Percentiles rank a stretch among this genome's conserved stretches.
Conservation (phyloP, 2,113 vertebrate species). For the Zootoca vivipara region DNA sequence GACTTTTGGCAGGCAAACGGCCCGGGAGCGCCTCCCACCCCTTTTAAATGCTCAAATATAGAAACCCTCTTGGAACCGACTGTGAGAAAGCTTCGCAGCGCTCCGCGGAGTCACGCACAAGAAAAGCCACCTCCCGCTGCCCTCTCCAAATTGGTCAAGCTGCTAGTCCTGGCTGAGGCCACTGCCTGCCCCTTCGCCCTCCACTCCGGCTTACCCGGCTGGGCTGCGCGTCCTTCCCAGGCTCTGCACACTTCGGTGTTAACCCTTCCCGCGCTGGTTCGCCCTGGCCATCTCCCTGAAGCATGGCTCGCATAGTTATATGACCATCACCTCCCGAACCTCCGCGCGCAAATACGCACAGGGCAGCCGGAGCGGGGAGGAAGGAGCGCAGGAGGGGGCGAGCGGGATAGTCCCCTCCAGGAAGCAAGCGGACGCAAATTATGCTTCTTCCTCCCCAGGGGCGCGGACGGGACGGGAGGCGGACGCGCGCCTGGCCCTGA, state of each 20-base stretch:
- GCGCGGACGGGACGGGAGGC: neutral
- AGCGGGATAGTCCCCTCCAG: neutral
- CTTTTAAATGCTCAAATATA: neutral
- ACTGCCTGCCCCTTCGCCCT: too few species aligned
- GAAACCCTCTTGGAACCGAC: slow-evolving; percentile 22
- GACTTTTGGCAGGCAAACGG: too few species aligned
- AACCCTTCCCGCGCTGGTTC: neutral
- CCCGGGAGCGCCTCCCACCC: neutral
- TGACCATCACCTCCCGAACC: too few species aligned
- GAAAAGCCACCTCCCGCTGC: neutral
- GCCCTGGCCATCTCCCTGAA: accelerated
- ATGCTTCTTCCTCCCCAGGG: neutral
- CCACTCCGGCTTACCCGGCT: neutral
- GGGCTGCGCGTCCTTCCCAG: neutral
- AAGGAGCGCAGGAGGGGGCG: accelerated
- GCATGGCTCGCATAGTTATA: neutral
- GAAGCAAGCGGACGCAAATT: too few species aligned
- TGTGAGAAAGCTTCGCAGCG: slow-evolving; percentile 19
- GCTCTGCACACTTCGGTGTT: neutral
- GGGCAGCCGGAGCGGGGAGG: accelerated
- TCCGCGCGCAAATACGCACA: too few species aligned
- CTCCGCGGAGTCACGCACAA: slow-evolving; percentile 40
- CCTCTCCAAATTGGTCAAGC: neutral
- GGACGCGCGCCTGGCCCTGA: neutral
- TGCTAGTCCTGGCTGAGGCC: neutral